phyloP scores from a whole-genome alignment of 2,113 vertebrate genomes.

The Albula glossodonta region DNA sequence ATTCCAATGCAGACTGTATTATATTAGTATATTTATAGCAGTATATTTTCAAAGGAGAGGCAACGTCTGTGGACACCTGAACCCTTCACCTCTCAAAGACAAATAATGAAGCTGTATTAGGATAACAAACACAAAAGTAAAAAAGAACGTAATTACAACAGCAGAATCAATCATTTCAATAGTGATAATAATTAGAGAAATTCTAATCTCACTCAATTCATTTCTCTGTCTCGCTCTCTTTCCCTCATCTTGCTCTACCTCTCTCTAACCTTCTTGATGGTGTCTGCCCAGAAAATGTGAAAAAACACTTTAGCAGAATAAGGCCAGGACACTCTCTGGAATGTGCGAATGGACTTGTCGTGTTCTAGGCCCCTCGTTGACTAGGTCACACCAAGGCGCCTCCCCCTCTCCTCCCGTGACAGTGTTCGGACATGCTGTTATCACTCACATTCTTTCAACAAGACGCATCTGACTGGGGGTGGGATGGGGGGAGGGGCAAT shows the following conservation, averaged over 20 bases:
- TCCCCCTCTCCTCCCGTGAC: slow-evolving; percentile 17
- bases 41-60: no score
- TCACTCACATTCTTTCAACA: slow-evolving; percentile 17
- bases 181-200: no score
- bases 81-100: no score
- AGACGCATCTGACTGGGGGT: no score
- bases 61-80: no score
- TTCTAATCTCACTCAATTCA: background rate
- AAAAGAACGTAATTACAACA: no score
- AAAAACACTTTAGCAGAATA: slow-evolving; percentile 40
- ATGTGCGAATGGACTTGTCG: slow-evolving; percentile 58
- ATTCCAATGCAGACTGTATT: no score
- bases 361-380: slow-evolving; percentile 45
- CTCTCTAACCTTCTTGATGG: background rate
- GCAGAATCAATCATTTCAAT: no score
- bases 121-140: no score
- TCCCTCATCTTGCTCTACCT: background rate
- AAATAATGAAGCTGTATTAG: no score
- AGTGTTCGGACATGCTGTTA: slow-evolving; percentile 38
- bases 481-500: no score
- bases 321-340: background rate
- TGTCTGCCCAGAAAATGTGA: slow-evolving; percentile 37
- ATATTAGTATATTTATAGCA: no score
- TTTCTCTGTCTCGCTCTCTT: slow-evolving; percentile 11
- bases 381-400: slow-evolving; percentile 10